A percentile compares a stretch with the other conserved stretches of the same genome.
phyloP scores from a whole-genome alignment of 92 coral and sea anemone genomes.

The Heliopora coerulea region DNA sequence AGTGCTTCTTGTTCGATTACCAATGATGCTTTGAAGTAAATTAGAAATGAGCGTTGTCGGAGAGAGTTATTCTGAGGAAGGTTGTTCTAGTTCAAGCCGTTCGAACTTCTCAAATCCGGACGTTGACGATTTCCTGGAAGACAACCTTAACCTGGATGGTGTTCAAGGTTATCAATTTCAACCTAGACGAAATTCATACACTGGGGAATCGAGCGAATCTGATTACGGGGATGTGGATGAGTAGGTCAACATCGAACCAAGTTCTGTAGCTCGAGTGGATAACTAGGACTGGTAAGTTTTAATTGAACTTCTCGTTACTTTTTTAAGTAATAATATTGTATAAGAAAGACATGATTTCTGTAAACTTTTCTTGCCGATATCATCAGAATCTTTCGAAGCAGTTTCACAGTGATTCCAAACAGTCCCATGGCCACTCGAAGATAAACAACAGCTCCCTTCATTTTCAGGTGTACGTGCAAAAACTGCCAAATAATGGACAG shows the following conservation, averaged over 20 bases:
- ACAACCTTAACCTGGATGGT: not conserved
- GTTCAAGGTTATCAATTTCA: not conserved
- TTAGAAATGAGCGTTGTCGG: not conserved
- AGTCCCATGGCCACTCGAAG: too few relatives aligned
- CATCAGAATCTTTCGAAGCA: too few relatives aligned
- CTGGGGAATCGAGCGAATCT: not conserved
- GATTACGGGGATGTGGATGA: not conserved
- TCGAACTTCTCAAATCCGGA: not conserved
- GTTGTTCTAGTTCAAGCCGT: not conserved
- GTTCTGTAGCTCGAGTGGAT: not conserved
- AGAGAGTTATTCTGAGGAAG: not conserved
- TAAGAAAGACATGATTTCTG: too few relatives aligned
- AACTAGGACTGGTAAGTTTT: slow-evolving; percentile 4
- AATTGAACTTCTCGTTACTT: not conserved
- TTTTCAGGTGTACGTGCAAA: slow-evolving; percentile 41
- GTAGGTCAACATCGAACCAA: too few relatives aligned
- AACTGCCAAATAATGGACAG: slow-evolving; percentile 50
- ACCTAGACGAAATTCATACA: not conserved
- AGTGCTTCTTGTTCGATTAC: not conserved
- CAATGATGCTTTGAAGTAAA: not conserved
- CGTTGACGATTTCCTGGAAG: not conserved
- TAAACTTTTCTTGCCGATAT: too few relatives aligned
- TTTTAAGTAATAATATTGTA: not conserved
- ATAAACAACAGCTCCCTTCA: too few relatives aligned
- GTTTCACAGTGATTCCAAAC: too few relatives aligned